Conservation (phyloP, 2,113 vertebrate genomes). For the Odocoileus hemionus region DNA sequence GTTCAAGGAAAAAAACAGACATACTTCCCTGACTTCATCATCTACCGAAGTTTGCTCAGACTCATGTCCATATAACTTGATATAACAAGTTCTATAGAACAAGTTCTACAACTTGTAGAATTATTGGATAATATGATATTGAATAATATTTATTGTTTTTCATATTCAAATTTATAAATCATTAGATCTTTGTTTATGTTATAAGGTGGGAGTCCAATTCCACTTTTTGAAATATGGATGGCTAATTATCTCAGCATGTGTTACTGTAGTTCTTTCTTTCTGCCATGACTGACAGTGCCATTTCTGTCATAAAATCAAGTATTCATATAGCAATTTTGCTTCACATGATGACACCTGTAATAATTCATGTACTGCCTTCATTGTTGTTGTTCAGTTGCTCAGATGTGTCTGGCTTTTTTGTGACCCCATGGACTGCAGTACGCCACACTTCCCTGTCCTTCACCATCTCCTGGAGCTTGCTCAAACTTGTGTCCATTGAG, state of each 20-base stretch:
- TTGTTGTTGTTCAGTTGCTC: not conserved
- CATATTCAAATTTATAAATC: not conserved
- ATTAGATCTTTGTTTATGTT: not conserved
- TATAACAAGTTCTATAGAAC: not conserved
- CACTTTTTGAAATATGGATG: not conserved
- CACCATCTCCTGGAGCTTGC: not conserved
- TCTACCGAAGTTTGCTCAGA: not conserved
- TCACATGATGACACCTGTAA: not conserved
- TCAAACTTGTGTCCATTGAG: not conserved
- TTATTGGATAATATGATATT: not conserved
- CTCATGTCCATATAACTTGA: not conserved
- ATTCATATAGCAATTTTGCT: not conserved
- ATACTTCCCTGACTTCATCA: not conserved
- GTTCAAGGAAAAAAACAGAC: not conserved
- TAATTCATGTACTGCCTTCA: not conserved
- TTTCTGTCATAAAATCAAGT: not conserved
- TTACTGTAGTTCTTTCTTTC: not conserved
- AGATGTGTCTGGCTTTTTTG: not conserved
- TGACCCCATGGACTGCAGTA: not conserved
- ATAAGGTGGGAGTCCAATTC: not conserved
- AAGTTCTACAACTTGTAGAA: not conserved
- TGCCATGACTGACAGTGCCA: not conserved
- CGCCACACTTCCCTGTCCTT: not conserved
- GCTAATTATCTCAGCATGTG: not conserved
- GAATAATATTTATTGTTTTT: not conserved